A percentile compares a stretch with the other conserved stretches of the same genome.
These are phyloP conservation scores for Pollimyrus isidori DNA, from an alignment of 2,113 vertebrate species.

Conservation along the genomic window DNA sequence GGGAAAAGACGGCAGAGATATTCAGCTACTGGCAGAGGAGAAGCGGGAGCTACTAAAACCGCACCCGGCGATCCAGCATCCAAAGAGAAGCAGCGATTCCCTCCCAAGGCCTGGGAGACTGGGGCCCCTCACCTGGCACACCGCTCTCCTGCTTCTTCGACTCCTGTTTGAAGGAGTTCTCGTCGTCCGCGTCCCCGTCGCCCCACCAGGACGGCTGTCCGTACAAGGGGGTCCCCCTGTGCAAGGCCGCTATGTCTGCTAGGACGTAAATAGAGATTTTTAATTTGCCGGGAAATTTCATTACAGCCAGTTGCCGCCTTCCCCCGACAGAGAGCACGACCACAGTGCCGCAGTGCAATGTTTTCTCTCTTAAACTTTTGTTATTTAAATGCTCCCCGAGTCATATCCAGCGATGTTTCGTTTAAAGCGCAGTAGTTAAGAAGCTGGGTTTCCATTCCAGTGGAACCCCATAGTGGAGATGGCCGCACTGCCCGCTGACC, in stretches of 20 bases:
- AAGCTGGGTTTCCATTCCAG: not conserved
- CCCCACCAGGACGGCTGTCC: conserved; percentile 99
- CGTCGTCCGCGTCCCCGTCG: conserved; percentile 84
- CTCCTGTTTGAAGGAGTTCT: conserved; percentile 77
- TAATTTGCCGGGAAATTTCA: not conserved
- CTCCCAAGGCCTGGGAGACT: not conserved
- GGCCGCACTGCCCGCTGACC: not conserved
- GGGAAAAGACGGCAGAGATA: not conserved
- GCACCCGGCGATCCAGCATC: not conserved
- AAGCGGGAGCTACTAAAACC: not conserved
- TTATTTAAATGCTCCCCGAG: not conserved
- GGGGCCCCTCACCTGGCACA: conserved; percentile 58
- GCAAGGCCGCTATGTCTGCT: conserved; percentile 76
- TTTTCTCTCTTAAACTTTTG: not conserved
- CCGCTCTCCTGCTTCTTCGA: conserved; percentile 70
- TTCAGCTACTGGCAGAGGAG: not conserved
- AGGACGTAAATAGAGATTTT: conserved; percentile 10
- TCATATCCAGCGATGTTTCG: not conserved
- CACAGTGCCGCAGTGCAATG: not conserved
- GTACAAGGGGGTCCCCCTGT: conserved; percentile 88
- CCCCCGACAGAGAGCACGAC: not conserved
- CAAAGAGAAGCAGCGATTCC: not conserved
- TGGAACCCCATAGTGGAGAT: not conserved
- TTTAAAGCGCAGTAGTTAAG: not conserved
- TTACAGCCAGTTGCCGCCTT: not conserved